These are phyloP conservation scores for Hormiphora californensis DNA, from an alignment of 37 sponge, comb jelly and placozoan species.

Conservation along the genomic window DNA sequence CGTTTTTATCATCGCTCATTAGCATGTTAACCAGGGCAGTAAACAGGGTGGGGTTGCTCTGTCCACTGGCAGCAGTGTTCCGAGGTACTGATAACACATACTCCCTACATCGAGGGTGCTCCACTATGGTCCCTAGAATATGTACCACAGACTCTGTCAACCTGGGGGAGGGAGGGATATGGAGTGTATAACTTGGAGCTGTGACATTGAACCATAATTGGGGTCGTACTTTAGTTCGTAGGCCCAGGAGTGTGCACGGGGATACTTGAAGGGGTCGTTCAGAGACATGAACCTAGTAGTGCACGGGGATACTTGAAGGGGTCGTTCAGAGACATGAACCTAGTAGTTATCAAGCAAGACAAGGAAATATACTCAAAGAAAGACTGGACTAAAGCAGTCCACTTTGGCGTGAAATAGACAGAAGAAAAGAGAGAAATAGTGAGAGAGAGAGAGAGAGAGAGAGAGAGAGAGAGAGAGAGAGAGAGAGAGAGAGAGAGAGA, in stretches of 20 bases:
- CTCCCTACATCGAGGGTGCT: conserved; percentile 41
- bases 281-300: background rate
- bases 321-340: too few species aligned
- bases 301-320: background rate
- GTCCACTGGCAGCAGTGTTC: conserved; percentile 21
- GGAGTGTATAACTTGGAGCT: background rate
- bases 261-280: conserved; percentile 5
- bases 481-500: too few species aligned
- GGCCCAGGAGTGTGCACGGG: background rate
- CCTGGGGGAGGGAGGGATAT: too few species aligned
- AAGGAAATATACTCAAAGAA: too few species aligned
- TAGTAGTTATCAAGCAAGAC: too few species aligned
- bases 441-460: too few species aligned
- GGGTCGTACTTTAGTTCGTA: conserved; percentile 5
- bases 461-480: too few species aligned
- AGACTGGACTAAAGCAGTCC: too few species aligned
- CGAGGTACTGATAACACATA: conserved; percentile 37
- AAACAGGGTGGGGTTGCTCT: conserved; percentile 39
- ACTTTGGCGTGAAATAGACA: too few species aligned
- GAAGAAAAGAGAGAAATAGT: too few species aligned
- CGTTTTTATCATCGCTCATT: conserved; percentile 44
- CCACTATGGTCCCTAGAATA: conserved; percentile 43
- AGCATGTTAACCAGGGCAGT: conserved; percentile 52
- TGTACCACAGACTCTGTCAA: conserved; percentile 49
- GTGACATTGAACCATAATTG: background rate